Base-by-base conservation (phyloP, 2,113 vertebrate species). In the Ardeotis arabs region DNA sequence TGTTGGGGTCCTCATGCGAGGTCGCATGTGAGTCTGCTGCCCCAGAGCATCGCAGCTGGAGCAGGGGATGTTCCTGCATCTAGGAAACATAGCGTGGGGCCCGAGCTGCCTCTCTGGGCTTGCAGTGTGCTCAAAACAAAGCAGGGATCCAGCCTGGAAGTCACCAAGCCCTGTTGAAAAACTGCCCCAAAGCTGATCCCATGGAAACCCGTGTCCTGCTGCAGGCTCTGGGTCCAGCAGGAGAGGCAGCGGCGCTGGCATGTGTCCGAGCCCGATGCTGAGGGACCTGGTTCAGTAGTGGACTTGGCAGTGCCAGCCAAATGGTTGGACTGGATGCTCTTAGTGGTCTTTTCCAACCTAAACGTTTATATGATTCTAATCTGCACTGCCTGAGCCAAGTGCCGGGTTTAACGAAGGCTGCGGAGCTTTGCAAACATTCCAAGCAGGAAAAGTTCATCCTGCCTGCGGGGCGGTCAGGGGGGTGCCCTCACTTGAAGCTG, bases 21-120 rank as follows among this genome's bases (percentile, higher is more conserved):
- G 19, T 21, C 1, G 3, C 1, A 2, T 2, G 1, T 28, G 29
- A 18, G 4, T 72, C 19, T 59, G n/a, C 14, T 33, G 47, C 4
- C 39, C 37, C 25, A 60, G 37, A 64, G 44, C 66, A 33, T 76
- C 3, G 0, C 56, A 70, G 27, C 22, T 44, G n/a, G n/a, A 68
- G 29, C 47, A 4, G 6, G 47, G 47, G 24, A 12, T 8, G 15
- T 84, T 93, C 59, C 66, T 80, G 17, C 39, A 5, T 31, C 12
- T 27, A n/a, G 44, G 44, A 89, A 68, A 23, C 5, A 0, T 9
- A 7, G 37, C 1, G 1, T 2, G 6, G 22, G n/a, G 16, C 14
- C 13, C 1, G 1, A 60, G 33, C 16, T 90, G 28, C 45, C 14
- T 20, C 25, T 52, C 20, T 9, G 25, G 44, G 39, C 44, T 90